Conservation (phyloP, 2,888 invertebrate genomes). For the Chymomyza fuscimana region DNA sequence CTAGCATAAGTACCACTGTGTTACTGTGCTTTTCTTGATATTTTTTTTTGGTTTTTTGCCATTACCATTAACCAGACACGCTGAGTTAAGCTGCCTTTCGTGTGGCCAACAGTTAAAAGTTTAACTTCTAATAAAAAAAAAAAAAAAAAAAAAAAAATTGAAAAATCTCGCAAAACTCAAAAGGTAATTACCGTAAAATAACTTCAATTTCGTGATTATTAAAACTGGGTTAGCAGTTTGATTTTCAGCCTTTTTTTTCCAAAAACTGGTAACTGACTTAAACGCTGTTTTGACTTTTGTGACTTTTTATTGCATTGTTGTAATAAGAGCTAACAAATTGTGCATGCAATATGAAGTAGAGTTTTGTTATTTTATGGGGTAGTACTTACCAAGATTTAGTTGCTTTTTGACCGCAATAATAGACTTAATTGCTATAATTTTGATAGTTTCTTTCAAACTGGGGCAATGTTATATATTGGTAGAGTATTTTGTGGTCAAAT, state of each 20-base stretch:
- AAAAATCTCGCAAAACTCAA: conserved; percentile 56
- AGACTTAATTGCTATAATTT: not conserved
- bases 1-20: not conserved
- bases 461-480: not conserved
- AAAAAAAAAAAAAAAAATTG: conserved; percentile 27
- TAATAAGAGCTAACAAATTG: not conserved
- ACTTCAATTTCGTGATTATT: conserved; percentile 72
- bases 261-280: not conserved
- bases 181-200: conserved; percentile 67
- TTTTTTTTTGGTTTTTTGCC: not conserved
- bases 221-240: conserved; percentile 68
- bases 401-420: not conserved
- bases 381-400: not conserved
- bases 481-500: not conserved
- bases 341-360: not conserved
- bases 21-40: not conserved
- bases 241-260: not conserved
- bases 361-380: not conserved
- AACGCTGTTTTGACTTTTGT: not conserved
- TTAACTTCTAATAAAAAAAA: conserved; percentile 12
- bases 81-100: conserved; percentile 30
- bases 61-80: not conserved
- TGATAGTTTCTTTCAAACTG: not conserved
- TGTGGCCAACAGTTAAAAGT: not conserved
- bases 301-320: not conserved